Base-by-base conservation (phyloP, 2,888 invertebrate genomes). In the Minunthozetes semirufus region DNA sequence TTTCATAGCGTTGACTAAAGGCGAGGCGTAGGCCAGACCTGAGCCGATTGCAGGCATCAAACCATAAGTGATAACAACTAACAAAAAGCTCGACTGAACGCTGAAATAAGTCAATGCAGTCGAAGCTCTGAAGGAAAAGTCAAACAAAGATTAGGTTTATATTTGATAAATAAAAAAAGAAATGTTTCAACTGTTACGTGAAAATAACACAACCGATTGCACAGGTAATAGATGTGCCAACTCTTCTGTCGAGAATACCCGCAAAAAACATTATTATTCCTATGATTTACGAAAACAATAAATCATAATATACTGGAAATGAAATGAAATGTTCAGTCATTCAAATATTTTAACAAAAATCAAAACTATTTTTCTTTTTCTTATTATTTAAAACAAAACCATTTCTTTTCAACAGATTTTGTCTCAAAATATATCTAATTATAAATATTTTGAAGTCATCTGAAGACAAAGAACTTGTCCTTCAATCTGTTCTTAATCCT, bases 211-310 rank as follows among this genome's bases (percentile, higher is more conserved):
- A 80, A 6, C 82, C 82, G 27, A 81, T 70, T 4, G 80, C 75
- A 56, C 80, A 79, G 22, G 81, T 80, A 1, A 79, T 46, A 61
- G 80, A 77, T 15, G 81, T 79, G 13, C 82, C 82, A 17, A 81
- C 68, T 46, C 76, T 77, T 53, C 77, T 76, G 71, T 82, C 80
- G 53, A 82, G 25, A 6, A 81, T 27, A 0, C 83, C 83, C 1
- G 82, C 82, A 38, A 81, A 27, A n/a, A 79, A 78, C 81, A 83
- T 82, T 33, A 80, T 78, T 15, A 79, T 33, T 5, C 82, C 82
- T 78, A 81, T 81, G n/a, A 63, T 22, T 29, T 33, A 63, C n/a
- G 38, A 33, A 63, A 25, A 27, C 59, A 9, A 59, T 59, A 59
- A 27, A 59, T 59, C 59, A 63, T 33, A 63, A 63, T 63, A 63